These are phyloP conservation scores for Isichthys henryi DNA, from an alignment of 2,113 vertebrate genomes.

Conservation along the genomic window DNA sequence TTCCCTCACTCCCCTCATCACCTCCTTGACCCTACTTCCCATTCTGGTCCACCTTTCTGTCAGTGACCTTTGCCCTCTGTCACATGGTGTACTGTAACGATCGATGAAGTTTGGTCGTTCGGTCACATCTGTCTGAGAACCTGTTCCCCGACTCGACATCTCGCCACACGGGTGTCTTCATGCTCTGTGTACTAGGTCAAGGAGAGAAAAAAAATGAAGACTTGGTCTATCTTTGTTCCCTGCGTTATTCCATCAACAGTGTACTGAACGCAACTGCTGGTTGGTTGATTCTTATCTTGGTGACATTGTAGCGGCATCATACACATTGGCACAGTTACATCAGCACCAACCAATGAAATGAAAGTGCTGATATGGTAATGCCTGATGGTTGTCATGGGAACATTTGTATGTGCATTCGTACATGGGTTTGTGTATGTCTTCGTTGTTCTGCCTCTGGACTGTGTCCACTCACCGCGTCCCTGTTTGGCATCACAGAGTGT, in stretches of 20 bases:
- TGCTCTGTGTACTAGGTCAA: background rate
- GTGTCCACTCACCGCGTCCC: background rate
- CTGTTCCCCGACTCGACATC: background rate
- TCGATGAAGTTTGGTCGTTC: background rate
- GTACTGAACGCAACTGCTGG: background rate
- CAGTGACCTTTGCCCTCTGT: conserved; percentile 15
- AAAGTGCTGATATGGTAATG: background rate
- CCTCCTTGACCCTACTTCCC: conserved; percentile 17
- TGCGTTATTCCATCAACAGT: background rate
- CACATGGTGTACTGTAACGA: conserved; percentile 11
- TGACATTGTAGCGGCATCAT: background rate
- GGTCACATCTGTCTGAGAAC: background rate
- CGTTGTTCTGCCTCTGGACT: background rate
- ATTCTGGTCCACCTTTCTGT: conserved; percentile 10
- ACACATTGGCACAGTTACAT: conserved; percentile 16
- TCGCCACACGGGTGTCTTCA: background rate
- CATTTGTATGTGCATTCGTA: background rate
- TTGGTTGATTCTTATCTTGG: background rate
- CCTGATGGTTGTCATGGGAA: background rate
- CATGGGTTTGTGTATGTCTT: background rate
- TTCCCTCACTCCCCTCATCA: conserved; percentile 33
- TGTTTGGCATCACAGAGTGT: conserved; percentile 63
- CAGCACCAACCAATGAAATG: background rate
- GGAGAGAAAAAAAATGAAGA: background rate
- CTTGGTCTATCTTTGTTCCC: background rate